phyloP scores from a whole-genome alignment of 2,113 vertebrate species.

The Cromileptes altivelis region DNA sequence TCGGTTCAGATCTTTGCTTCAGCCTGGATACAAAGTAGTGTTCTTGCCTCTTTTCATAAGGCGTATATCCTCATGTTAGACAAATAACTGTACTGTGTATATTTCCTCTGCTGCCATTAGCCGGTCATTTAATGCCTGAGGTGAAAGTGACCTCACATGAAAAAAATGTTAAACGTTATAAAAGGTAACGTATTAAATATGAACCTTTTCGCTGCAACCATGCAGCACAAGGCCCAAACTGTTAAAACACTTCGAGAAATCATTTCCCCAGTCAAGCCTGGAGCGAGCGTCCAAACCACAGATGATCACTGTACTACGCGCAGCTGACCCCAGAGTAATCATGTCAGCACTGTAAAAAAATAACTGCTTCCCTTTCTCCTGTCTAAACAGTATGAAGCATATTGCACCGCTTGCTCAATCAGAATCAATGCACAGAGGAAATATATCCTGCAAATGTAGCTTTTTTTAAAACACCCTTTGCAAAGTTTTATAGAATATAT shows the following conservation, averaged over 20 bases:
- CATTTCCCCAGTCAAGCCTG: not conserved
- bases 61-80: too few species aligned
- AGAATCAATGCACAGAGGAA: not conserved
- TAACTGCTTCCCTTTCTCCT: constrained; percentile 34
- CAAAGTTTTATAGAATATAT: constrained; percentile 4
- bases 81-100: too few species aligned
- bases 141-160: not conserved
- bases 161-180: not conserved
- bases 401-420: not conserved
- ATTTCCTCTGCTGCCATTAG: not conserved
- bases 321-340: constrained; percentile 23
- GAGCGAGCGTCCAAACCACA: constrained; percentile 7
- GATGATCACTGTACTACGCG: not conserved
- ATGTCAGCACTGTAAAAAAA: constrained; percentile 33
- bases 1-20: not conserved
- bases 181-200: not conserved
- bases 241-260: not conserved
- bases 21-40: not conserved
- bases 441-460: not conserved
- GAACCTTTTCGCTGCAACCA: not conserved
- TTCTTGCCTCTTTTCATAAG: not conserved
- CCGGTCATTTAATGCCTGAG: not conserved
- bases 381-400: constrained; percentile 42
- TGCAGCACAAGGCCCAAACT: not conserved
- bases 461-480: constrained; percentile 1